Evolutionary conservation across 1,140 invertebrate species (phyloP).

Genomic region (Nasonia giraulti): DNA sequence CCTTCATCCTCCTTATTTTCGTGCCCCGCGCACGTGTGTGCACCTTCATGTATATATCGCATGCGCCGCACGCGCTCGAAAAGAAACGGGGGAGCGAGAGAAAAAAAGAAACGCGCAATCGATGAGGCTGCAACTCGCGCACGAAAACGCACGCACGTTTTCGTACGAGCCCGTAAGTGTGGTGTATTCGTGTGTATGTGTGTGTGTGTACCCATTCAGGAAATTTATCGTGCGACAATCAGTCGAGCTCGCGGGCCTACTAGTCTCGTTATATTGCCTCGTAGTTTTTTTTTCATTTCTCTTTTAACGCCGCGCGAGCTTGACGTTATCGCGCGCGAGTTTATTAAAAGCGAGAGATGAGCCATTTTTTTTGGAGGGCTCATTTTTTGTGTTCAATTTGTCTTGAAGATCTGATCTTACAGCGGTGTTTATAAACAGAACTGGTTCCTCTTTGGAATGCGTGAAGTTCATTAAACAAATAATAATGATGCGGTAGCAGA

Average conservation of each 20-base stretch:
- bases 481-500: no score
- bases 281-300: neutral
- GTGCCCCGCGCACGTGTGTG: neutral
- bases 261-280: neutral
- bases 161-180: neutral
- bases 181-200: neutral
- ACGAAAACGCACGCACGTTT: no score
- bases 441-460: no score
- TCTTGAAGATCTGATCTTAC: no score
- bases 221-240: neutral
- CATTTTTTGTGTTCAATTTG: no score
- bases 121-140: neutral
- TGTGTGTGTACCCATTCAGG: neutral
- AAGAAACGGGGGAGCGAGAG: neutral
- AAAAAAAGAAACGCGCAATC: neutral
- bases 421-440: no score
- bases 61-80: neutral
- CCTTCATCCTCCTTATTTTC: neutral
- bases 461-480: no score
- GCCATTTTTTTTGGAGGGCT: neutral
- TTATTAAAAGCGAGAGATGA: neutral
- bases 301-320: neutral
- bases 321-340: neutral
- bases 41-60: neutral
- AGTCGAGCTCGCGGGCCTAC: neutral